Base-by-base conservation (phyloP, 2,888 invertebrate genomes). In the Biston betularia region DNA sequence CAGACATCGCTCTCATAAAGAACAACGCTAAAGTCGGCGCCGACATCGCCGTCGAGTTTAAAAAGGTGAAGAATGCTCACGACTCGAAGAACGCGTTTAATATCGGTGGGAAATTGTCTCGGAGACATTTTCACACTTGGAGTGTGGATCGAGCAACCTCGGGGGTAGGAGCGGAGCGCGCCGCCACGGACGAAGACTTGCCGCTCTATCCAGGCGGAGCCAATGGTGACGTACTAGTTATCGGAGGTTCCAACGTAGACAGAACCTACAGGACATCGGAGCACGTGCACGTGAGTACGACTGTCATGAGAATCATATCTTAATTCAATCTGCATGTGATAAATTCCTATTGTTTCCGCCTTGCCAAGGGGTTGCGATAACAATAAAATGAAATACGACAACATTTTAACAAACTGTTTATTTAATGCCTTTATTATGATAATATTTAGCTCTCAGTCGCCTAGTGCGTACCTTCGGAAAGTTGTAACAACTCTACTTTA, bases 21-120 rank as follows among this genome's bases (percentile, higher is more conserved):
- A 98, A 99, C 90, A 99, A 99, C 90, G 99, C 98, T 1, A 93
- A 89, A 80, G 95, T 97, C 57, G 98, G 97, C 15, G 96, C 97
- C 62, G 93, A 96, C 85, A 97, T 98, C 75, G 97, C 98, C 2
- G 93, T 95, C 33, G 95, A 95, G 81, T 93, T 96, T 80, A 89
- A 92, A 81, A 89, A 92, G 81, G 78, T 93, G 72, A 85, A 81
- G 79, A 88, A 88, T 77, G 79, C 72, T 66, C 77, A 76, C 73
- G 81, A 83, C 82, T 79, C 77, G 53, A 80, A 74, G 76, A 83
- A 78, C 72, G 74, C 76, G 74, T 80, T 77, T 74, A 87, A 88
- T 85, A 88, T 83, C 73, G 75, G 80, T 46, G 76, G 72, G 49
- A 77, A 77, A 73, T 70, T 76, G 63, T 75, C 78, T 63, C 74